Evolutionary conservation across 2,888 invertebrate genomes (phyloP), one percentile per base, ranked within the genome.

Genomic region (Cryptocephalus primarius): DNA sequence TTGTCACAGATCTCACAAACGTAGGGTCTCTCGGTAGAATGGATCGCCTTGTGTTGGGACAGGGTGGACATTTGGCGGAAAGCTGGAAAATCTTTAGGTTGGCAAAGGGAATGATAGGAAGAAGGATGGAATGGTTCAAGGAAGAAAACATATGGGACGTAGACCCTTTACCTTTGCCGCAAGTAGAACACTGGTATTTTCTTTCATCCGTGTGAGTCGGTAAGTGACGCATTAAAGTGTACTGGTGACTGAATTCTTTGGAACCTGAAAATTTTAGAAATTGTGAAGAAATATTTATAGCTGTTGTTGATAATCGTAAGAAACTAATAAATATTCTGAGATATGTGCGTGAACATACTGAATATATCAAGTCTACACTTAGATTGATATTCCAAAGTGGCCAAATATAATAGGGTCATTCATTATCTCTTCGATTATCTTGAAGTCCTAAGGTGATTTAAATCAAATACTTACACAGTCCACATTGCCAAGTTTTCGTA

Each of bases 131-230:
- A 22, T 22, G 22, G 22, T 22, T 4, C 6, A 22, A 22, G 22
- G 22, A 22, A 22, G 22, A 6, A 22, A 22, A 22, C 2, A 8
- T 38, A 11, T 13, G 39, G 11, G 40, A 8, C 39, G 32, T 44
- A 46, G 59, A 22, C 6, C 22, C 2, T 22, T 22, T 60, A 71
- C 71, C 69, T 75, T 86, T 85, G 11, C 83, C 82, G 58, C 86
- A 86, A 31, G 75, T 77, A 47, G 75, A 76, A 62, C 86, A 87
- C 60, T 82, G 79, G 67, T 80, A 86, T 68, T 86, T 85, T 46
- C 86, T 70, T 63, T 85, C 85, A 54, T 85, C 83, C 0, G 85
- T 85, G 60, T 87, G 85, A 0, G 83, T 84, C 0, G 85, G 85
- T 2, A 86, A 69, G 60, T 87, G 86, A 4, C 85, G 75, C 79